Base-by-base conservation (phyloP, 2,888 invertebrate genomes). In the Bursaphelenchus okinawaensis region DNA sequence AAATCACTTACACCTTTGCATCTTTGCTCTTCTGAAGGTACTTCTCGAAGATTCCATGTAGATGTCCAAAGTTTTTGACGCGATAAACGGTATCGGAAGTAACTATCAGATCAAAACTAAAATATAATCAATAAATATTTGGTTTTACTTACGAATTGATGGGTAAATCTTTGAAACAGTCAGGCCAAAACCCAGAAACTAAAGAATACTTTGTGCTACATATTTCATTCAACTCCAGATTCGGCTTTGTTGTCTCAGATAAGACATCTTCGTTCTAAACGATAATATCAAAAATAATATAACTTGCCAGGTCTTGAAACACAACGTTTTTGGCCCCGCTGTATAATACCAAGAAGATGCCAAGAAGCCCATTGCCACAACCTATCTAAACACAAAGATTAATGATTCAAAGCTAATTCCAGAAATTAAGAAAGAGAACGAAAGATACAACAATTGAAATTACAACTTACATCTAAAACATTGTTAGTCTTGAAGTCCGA, bases 71-170 rank as follows among this genome's bases (percentile, higher is more conserved):
- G 60, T 59, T 40, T 7, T 59, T 59, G 22, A 50, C 40, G 52
- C 60, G 60, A 24, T 59, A 59, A 23, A 59, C 60, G 1, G 60
- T 59, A 29, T 59, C 60, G 24, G 60, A 59, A 19, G 55, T 59
- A 12, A 59, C 19, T n/a, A 59, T 59, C 23, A 59, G 40, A 26
- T 20, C 20, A 50, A 59, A 59, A 20, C 60, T 59, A 24, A 1
- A 59, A n/a, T n/a, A n/a, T n/a, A n/a, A n/a, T n/a, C n/a, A n/a
- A n/a, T n/a, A n/a, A n/a, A n/a, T n/a, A n/a, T n/a, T n/a, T n/a
- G n/a, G n/a, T n/a, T n/a, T n/a, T n/a, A 56, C 57, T 56, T 23
- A 56, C 57, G 29, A 50, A 20, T 56, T 59, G 40, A 55, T 20
- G 8, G 31, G 55, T 4, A 59, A 40, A 20, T 4, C 22, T n/a